Conservation (phyloP, 2,888 invertebrate genomes). For the Drosophila lacicola region DNA sequence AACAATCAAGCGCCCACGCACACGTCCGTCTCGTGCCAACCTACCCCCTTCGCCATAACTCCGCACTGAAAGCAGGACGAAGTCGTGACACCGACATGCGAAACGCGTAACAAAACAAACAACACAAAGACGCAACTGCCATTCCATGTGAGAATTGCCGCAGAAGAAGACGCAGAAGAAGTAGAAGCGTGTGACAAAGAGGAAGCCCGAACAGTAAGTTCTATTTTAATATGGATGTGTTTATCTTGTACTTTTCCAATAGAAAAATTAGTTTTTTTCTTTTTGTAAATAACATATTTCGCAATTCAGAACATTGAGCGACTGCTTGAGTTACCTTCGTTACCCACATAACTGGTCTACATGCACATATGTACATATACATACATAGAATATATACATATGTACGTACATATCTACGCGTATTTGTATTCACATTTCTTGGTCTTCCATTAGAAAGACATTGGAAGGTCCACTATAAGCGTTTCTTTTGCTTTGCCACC, state of each 20-base stretch:
- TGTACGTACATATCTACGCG: conserved; percentile 1
- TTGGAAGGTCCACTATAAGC: conserved; percentile 52
- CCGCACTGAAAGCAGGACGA: conserved; percentile 27
- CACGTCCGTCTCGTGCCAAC: conserved; percentile 14
- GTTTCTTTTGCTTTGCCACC: conserved; percentile 27
- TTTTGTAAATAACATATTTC: background rate
- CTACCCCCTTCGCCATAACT: background rate
- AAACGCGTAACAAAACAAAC: conserved; percentile 61
- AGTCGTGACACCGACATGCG: conserved; percentile 40
- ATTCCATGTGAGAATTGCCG: conserved; percentile 29
- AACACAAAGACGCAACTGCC: conserved; percentile 49
- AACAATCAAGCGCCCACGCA: conserved; percentile 44
- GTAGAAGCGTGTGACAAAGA: conserved; percentile 11
- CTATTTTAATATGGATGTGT: background rate
- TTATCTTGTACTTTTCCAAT: background rate
- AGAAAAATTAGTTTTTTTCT: background rate
- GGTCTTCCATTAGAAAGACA: conserved; percentile 79
- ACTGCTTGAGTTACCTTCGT: conserved; percentile 14
- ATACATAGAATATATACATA: background rate
- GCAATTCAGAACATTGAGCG: conserved; percentile 25
- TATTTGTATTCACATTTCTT: conserved; percentile 67
- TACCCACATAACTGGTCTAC: conserved; percentile 1
- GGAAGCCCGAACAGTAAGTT: conserved; percentile 41
- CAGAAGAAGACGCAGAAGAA: conserved; percentile 10
- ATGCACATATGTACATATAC: background rate